Evolutionary conservation across 1,140 invertebrate genomes (phyloP).

Genomic region (Bombyx mandarina): DNA sequence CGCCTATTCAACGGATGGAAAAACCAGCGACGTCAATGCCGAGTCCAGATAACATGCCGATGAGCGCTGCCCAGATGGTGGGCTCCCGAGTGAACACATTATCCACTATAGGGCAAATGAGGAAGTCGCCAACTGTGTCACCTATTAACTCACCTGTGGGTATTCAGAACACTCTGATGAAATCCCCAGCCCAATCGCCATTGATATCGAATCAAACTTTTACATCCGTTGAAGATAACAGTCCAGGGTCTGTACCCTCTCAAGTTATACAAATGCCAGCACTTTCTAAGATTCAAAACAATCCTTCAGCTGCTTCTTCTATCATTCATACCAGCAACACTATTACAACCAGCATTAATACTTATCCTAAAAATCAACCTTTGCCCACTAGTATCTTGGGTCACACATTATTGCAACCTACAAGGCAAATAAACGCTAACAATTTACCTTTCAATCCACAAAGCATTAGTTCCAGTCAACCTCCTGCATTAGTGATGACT

Average conservation of each 20-base stretch:
- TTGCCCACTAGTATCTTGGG: slow-evolving; percentile 64
- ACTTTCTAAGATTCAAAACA: slow-evolving; percentile 63
- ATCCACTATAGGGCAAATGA: slow-evolving; percentile 48
- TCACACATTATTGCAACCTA: slow-evolving; percentile 60
- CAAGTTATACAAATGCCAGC: slow-evolving; percentile 70
- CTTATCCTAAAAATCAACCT: slow-evolving; percentile 39
- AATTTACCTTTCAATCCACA: slow-evolving; percentile 67
- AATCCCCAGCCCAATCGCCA: slow-evolving; percentile 53
- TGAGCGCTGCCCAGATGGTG: slow-evolving; percentile 49
- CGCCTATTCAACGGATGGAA: slow-evolving; percentile 56
- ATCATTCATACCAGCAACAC: slow-evolving; percentile 56
- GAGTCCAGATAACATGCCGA: slow-evolving; percentile 39
- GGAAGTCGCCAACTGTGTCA: slow-evolving; percentile 54
- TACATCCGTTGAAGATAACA: slow-evolving; percentile 36
- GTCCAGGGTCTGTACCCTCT: slow-evolving; percentile 34
- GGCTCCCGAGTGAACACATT: slow-evolving; percentile 55
- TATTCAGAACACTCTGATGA: slow-evolving; percentile 46
- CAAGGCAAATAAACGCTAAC: slow-evolving; percentile 48
- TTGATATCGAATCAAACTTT: slow-evolving; percentile 40
- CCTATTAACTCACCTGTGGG: slow-evolving; percentile 57
- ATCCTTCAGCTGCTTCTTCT: slow-evolving; percentile 29
- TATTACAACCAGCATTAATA: slow-evolving; percentile 47
- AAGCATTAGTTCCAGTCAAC: slow-evolving; percentile 65
- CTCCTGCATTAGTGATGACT: slow-evolving; percentile 68
- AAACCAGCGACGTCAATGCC: slow-evolving; percentile 35